These are phyloP conservation scores for Amphiduros pacificus DNA, from an alignment of 2,888 invertebrate species.

Conservation along the genomic window DNA sequence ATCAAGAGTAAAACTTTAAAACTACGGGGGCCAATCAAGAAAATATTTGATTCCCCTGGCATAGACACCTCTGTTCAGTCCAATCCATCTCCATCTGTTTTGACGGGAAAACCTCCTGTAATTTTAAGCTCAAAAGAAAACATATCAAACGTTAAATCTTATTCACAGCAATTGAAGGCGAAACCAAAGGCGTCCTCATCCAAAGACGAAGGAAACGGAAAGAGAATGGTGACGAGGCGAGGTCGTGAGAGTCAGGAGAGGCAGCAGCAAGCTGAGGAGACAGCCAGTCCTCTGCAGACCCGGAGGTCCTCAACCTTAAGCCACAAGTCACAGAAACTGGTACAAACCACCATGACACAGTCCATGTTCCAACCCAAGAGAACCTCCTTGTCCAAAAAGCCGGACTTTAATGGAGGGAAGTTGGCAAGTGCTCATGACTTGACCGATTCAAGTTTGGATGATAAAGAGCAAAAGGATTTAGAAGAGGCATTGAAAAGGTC, in stretches of 20 bases:
- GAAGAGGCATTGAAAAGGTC: slow-evolving; percentile 7
- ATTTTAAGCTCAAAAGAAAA: too few species aligned
- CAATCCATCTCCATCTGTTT: slow-evolving; percentile 7
- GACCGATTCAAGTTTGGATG: background rate
- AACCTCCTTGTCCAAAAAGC: background rate
- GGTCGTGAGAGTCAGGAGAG: background rate
- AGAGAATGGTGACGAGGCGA: background rate
- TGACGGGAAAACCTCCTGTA: slow-evolving; percentile 3
- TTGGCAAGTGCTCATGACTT: background rate
- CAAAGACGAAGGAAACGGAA: background rate
- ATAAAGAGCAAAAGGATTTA: slow-evolving; percentile 7
- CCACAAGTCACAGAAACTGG: background rate
- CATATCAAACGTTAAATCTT: too few species aligned
- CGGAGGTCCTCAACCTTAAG: background rate
- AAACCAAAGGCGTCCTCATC: too few species aligned
- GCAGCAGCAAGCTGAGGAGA: too few species aligned
- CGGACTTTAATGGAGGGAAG: background rate
- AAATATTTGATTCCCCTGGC: too few species aligned
- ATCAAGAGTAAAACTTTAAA: too few species aligned
- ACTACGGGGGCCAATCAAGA: too few species aligned
- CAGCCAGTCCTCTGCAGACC: background rate
- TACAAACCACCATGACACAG: slow-evolving; percentile 4
- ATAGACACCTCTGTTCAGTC: slow-evolving; percentile 12
- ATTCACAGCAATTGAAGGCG: too few species aligned
- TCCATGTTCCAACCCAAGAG: background rate